Percentiles rank a stretch among this genome's conserved stretches.
Conservation (phyloP, 2,888 invertebrate species). For the Criorhina ranunculi region DNA sequence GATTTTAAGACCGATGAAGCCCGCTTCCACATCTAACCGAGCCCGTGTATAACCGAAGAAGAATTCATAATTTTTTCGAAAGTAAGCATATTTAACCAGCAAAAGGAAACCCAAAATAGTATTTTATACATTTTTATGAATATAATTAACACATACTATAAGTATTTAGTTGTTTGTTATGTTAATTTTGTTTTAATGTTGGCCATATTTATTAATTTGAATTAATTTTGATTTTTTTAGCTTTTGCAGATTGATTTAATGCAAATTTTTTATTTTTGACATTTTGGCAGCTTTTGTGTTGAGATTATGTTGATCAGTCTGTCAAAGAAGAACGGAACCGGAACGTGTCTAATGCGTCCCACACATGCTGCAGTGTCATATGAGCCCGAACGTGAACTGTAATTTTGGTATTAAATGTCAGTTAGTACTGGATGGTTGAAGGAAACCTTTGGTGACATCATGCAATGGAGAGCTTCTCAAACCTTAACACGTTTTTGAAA, state of each 20-base stretch:
- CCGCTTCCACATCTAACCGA: not conserved
- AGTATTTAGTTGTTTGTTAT: constrained; percentile 12
- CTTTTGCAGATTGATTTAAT: constrained; percentile 22
- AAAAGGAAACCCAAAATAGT: constrained; percentile 6
- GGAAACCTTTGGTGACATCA: too few relatives aligned
- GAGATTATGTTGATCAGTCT: too few relatives aligned
- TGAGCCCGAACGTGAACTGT: too few relatives aligned
- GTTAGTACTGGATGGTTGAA: too few relatives aligned
- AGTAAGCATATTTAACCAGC: constrained; percentile 25
- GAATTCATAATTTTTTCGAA: constrained; percentile 29
- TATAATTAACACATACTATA: constrained; percentile 12
- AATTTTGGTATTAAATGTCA: too few relatives aligned
- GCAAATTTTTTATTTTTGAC: constrained; percentile 7
- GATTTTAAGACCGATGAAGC: not conserved
- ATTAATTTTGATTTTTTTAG: not conserved
- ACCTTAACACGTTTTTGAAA: too few relatives aligned
- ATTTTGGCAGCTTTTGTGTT: constrained; percentile 1
- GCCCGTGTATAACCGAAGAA: constrained; percentile 4
- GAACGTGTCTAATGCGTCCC: too few relatives aligned
- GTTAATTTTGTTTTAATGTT: constrained; percentile 6
- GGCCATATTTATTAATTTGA: constrained; percentile 11
- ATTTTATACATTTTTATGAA: constrained; percentile 17
- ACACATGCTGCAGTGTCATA: too few relatives aligned
- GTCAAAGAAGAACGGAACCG: too few relatives aligned
- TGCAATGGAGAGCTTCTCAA: too few relatives aligned